Evolutionary conservation across 2,888 invertebrate genomes (phyloP), one percentile per base, ranked within the genome.

Genomic region (Eulithis testata): DNA sequence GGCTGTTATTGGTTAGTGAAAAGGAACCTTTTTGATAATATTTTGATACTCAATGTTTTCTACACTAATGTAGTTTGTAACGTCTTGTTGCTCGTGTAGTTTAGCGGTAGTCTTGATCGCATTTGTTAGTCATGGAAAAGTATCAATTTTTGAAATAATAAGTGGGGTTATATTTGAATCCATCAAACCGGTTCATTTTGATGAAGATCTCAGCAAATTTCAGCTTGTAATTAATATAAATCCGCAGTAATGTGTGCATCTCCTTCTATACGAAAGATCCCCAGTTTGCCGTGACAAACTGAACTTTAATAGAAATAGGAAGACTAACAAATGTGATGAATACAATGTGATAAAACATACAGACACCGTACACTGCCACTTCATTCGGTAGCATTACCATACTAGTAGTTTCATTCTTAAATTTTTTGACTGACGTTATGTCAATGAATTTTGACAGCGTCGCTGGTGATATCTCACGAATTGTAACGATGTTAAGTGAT

Each of bases 21-120:
- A 89, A 54, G 5, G 84, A 82, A 86, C 86, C 83, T 83, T 89
- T 90, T 91, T 90, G 89, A 89, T 90, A 90, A 92, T 92, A 92
- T 93, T 93, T 93, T 93, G 92, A 93, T 93, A 93, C 86, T 92
- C 89, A 89, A 91, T 86, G 87, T 93, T 92, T 93, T 93, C 90
- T 92, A 93, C 89, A 91, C 84, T 87, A 86, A 84, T 76, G 88
- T 89, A 87, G 90, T 88, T 85, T 86, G 85, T 86, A 86, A 88
- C 55, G 63, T 83, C 81, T 89, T 86, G 85, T 87, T 88, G 83
- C 82, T 85, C 52, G 56, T 84, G 84, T 91, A 88, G 82, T 78
- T 81, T 82, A 78, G 78, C 77, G 76, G 79, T 78, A 78, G 86
- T 78, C 77, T 83, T 84, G 81, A 78, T 85, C 85, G 87, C 86